These are phyloP conservation scores for Vireo griseus DNA, from an alignment of 2,797 vertebrate genomes.

Conservation along the genomic window DNA sequence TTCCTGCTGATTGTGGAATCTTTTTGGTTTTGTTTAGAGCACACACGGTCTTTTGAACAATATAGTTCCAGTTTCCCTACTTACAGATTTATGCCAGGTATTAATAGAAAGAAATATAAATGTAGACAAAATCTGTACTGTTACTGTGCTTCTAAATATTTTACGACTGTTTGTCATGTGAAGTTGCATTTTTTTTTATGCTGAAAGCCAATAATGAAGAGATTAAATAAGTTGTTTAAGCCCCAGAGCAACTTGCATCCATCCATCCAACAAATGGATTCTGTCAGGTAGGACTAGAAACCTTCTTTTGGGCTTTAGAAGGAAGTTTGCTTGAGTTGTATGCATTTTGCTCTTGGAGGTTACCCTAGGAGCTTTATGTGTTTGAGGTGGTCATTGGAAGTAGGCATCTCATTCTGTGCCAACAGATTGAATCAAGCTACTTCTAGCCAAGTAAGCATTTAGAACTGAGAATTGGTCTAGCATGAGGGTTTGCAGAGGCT, in stretches of 20 bases:
- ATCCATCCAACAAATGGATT: not conserved
- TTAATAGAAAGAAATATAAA: not conserved
- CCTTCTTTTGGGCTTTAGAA: not conserved
- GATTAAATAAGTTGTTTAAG: not conserved
- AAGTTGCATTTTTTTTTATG: not conserved
- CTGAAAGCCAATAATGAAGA: not conserved
- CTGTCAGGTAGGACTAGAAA: not conserved
- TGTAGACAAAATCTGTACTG: not conserved
- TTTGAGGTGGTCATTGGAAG: not conserved
- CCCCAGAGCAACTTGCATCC: not conserved
- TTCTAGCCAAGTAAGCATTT: not conserved
- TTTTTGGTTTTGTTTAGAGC: not conserved
- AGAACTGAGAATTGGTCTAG: not conserved
- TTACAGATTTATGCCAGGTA: not conserved
- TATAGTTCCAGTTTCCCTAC: not conserved
- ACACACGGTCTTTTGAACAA: not conserved
- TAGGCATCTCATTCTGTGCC: not conserved
- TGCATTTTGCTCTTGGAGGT: not conserved
- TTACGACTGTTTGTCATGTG: not conserved
- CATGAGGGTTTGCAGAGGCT: not conserved
- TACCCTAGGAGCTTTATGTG: not conserved
- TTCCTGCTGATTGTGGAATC: not conserved
- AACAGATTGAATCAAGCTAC: not conserved
- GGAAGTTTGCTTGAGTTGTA: not conserved
- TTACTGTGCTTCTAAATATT: not conserved